Base-by-base conservation (phyloP, 2,113 vertebrate genomes). In the Rhinichthys klamathensis region DNA sequence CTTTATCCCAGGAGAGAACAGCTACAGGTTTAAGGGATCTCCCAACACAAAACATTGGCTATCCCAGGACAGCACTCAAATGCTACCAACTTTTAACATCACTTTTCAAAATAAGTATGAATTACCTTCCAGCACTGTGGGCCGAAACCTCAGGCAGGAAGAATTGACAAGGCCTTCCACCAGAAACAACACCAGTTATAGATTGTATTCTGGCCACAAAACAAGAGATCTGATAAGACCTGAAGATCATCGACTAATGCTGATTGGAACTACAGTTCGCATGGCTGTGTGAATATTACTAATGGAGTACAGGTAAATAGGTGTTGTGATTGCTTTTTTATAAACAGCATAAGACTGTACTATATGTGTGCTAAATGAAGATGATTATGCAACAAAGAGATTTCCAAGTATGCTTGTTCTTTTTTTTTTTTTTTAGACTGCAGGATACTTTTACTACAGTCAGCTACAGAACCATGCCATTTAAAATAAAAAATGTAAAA, bases 211-310 rank as follows among this genome's bases (percentile, higher is more conserved):
- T 56, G 73, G 82, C 76, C 82, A 4, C 88, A 92, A 86, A 75
- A 82, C 85, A 90, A 88, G 87, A 89, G 58, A 18, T 49, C 12
- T 80, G 77, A 79, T 41, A 46, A 56, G 77, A 60, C 2, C 61
- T 58, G 65, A 91, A 51, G 63, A 89, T 70, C 67, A 91, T 78
- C 85, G 94, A 75, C 91, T 93, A 0, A 88, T 93, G 69, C 77
- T 94, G 85, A 86, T 92, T 58, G 93, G 90, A 63, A 94, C 91
- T 85, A 92, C 90, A 4, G 16, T 90, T 61, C 84, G 65, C 8
- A 90, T 94, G 74, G 90, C 94, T 3, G 30, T 91, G 11, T 90
- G 74, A 76, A 8, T 41, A 70, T 23, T 23, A 41, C 5, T 41
- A 21, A 23, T 70, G 32, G 67, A 70, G 67, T 12, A 56, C 54